These are phyloP conservation scores for Zele albiditarsus DNA, from an alignment of 2,888 invertebrate genomes.

Conservation along the genomic window DNA sequence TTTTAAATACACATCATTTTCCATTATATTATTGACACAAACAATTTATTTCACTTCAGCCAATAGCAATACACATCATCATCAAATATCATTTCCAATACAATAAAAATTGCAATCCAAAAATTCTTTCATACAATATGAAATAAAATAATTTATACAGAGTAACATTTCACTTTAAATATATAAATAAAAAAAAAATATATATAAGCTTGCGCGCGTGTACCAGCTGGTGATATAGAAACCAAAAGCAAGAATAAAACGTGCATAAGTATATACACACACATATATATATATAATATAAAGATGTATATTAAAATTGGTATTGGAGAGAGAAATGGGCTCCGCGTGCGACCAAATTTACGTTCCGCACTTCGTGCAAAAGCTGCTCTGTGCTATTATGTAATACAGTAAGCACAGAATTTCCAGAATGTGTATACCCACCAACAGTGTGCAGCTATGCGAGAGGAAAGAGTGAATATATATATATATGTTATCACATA, in stretches of 20 bases:
- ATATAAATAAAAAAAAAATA: background rate
- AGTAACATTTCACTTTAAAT: too few relatives aligned
- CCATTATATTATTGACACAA: too few relatives aligned
- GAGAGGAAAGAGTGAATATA: conserved; percentile 22
- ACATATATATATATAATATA: conserved; percentile 19
- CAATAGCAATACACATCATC: too few relatives aligned
- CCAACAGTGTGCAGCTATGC: background rate
- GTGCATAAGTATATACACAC: background rate
- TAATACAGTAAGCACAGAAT: conserved; percentile 31
- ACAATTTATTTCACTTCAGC: too few relatives aligned
- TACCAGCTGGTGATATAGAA: background rate
- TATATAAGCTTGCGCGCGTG: background rate
- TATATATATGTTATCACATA: conserved; percentile 35
- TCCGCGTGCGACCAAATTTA: conserved; percentile 48
- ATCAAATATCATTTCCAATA: too few relatives aligned
- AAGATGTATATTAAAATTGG: conserved; percentile 43
- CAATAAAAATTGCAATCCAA: too few relatives aligned
- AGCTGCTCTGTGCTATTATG: conserved; percentile 18
- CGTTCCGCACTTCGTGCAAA: conserved; percentile 30
- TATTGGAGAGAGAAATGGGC: conserved; percentile 40
- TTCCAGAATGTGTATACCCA: conserved; percentile 30
- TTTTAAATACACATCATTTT: too few relatives aligned
- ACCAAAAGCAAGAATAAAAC: background rate
- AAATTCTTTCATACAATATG: too few relatives aligned
- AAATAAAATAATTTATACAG: too few relatives aligned